These are phyloP conservation scores for Menidia menidia DNA, from an alignment of 2,797 vertebrate species.

Conservation along the genomic window DNA sequence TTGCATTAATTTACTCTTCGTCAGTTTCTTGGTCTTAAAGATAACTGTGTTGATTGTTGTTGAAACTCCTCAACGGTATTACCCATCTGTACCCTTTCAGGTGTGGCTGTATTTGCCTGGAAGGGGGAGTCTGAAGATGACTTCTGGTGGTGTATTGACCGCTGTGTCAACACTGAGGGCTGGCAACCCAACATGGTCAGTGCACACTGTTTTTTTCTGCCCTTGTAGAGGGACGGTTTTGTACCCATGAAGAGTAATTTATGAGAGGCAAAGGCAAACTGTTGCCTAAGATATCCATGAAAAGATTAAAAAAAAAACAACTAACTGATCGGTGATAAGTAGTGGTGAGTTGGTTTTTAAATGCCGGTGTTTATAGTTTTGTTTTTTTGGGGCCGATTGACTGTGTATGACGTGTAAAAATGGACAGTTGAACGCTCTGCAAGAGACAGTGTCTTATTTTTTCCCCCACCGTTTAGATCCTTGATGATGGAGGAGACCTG, in stretches of 20 bases:
- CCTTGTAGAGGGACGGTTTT: not conserved
- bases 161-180: constrained; percentile 89
- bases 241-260: not conserved
- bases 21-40: not conserved
- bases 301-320: not conserved
- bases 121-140: constrained; percentile 97
- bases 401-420: not conserved
- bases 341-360: not conserved
- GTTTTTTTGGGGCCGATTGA: not conserved
- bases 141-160: constrained; percentile 98
- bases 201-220: not conserved
- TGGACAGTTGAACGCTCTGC: not conserved
- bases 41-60: not conserved
- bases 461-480: constrained; percentile 81
- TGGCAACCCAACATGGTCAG: constrained; percentile 96
- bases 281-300: not conserved
- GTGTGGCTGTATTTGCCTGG: constrained; percentile 95
- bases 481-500: constrained; percentile 95
- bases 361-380: too few species aligned
- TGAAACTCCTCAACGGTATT: not conserved
- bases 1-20: not conserved
- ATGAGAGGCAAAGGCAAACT: not conserved
- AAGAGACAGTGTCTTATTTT: constrained; percentile 4
- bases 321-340: not conserved
- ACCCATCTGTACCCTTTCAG: constrained; percentile 72